Conservation (phyloP, 2,797 vertebrate genomes). For the Gadopsis bispinosus region DNA sequence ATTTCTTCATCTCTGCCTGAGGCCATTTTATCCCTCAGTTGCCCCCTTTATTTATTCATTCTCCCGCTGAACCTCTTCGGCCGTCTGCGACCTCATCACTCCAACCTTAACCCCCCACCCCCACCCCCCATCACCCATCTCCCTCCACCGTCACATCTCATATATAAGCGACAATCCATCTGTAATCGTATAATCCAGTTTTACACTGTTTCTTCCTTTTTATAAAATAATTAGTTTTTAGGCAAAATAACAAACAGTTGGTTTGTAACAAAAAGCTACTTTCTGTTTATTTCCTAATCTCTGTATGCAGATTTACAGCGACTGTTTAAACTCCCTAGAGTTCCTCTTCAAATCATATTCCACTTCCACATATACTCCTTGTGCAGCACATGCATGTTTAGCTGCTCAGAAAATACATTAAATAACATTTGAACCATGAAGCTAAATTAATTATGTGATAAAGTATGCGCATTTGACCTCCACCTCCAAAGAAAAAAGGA, state of each 20-base stretch:
- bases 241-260: not conserved
- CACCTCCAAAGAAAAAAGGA: not conserved
- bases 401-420: not conserved
- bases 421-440: not conserved
- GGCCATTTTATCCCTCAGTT: constrained; percentile 15
- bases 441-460: not conserved
- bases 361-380: not conserved
- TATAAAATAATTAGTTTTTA: not conserved
- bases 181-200: not conserved
- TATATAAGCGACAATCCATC: not conserved
- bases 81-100: constrained; percentile 20
- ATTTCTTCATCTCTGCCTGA: constrained; percentile 22
- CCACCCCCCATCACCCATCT: not conserved
- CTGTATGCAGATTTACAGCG: not conserved
- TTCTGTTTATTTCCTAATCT: not conserved
- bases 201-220: not conserved
- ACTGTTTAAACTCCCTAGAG: not conserved
- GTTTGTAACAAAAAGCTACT: not conserved
- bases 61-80: not conserved
- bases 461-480: not conserved
- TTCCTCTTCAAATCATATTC: too few relatives aligned
- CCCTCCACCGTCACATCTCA: too few relatives aligned
- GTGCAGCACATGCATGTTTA: not conserved
- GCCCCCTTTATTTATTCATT: not conserved
- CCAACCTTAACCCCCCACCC: not conserved